Evolutionary conservation across 2,888 invertebrate genomes (phyloP), one percentile per base, ranked within the genome.

Genomic region (Entomobrya proxima): DNA sequence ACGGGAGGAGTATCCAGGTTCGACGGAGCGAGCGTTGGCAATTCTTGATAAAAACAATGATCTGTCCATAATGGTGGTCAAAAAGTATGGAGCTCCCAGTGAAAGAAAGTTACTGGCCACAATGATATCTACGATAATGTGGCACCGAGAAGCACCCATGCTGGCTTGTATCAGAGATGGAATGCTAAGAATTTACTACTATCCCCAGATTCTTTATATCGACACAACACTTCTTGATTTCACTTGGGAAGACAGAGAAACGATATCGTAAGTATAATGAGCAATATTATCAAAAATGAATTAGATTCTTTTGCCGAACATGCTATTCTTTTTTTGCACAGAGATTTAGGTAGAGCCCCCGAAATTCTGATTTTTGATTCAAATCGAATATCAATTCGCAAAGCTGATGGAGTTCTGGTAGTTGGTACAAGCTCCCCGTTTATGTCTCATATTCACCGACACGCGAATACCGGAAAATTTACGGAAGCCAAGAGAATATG

Each of bases 31-130:
- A 88, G 96, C 96, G 90, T 92, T 98, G 61, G 97, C 97, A 0
- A 93, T 98, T 85, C 93, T 98, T 32, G 99, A 99, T 92, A 94
- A 94, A 90, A 98, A 98, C 91, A 94, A 95, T 90, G 98, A 98
- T 92, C 93, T 98, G 18, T 96, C 95, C 91, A 93, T 98, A 6
- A 92, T 92, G 1, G 91, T 93, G 21, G 94, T 96, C 2, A 89
- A 87, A 94, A 96, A 85, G 93, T 95, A 9, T 94, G 95, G 91
- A 94, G 95, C 79, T 91, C 92, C 30, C 5, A 88, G 89, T 58
- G 91, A 91, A 30, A 93, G 93, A 88, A 93, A 94, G 86, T 94
- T 94, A 90, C 94, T 95, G 86, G 93, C 88, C 9, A 93, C 93
- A n/a, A 94, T 95, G 94, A 93, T 94, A 6, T 93, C 94, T 86